These are phyloP conservation scores for Papilio dardanus DNA, from an alignment of 1,140 invertebrate genomes.

Conservation along the genomic window DNA sequence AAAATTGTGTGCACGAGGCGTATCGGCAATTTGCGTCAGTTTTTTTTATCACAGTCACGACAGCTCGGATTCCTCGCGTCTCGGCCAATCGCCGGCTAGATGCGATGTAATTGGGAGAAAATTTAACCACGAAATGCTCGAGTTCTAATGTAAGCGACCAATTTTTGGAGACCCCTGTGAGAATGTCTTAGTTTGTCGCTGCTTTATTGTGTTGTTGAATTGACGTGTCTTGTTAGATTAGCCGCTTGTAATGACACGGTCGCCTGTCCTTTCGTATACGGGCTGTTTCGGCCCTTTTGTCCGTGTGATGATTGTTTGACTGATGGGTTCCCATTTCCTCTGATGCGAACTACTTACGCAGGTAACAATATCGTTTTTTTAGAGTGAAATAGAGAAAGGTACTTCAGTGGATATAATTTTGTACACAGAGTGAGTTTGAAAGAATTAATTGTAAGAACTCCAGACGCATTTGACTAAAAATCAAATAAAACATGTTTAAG, in stretches of 20 bases:
- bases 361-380: conserved; percentile 51
- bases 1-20: conserved; percentile 81
- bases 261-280: conserved; percentile 58
- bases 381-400: neutral
- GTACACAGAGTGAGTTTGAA: too few species aligned
- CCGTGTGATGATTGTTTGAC: conserved; percentile 65
- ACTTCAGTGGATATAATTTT: neutral
- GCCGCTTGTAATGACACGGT: conserved; percentile 66
- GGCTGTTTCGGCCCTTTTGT: conserved; percentile 72
- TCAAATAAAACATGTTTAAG: too few species aligned
- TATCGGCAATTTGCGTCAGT: conserved; percentile 81
- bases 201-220: neutral
- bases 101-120: conserved; percentile 79
- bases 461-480: too few species aligned
- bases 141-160: conserved; percentile 63
- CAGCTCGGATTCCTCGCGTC: conserved; percentile 72
- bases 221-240: conserved; percentile 49
- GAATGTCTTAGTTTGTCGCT: conserved; percentile 47
- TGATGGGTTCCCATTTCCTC: conserved; percentile 63
- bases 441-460: too few species aligned
- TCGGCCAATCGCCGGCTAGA: conserved; percentile 75
- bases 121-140: conserved; percentile 72
- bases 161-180: conserved; percentile 55
- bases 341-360: conserved; percentile 56
- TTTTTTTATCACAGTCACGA: conserved; percentile 81